phyloP scores from a whole-genome alignment of 1,140 invertebrate genomes.

The roundworm (Caenorhabditis elegans) region WBcel235 BX284603.4:5575001-5575500 shows the following conservation, averaged over 20 bases:
- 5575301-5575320: conserved; percentile 66
- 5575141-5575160: too few relatives aligned
- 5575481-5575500: too few relatives aligned
- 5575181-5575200: too few relatives aligned
- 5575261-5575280: conserved; percentile 60
- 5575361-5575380: neutral
- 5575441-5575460: too few relatives aligned
- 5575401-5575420: neutral
- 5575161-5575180: too few relatives aligned
- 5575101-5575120: too few relatives aligned
- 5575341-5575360: neutral
- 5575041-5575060: neutral
- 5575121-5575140: too few relatives aligned
- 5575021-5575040: neutral
- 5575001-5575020: neutral
- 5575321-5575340: conserved; percentile 65
- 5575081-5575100: too few relatives aligned
- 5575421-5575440: neutral
- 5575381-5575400: neutral
- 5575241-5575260: neutral
- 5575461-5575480: too few relatives aligned
- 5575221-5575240: too few relatives aligned
- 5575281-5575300: conserved; percentile 65
- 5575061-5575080: too few relatives aligned
- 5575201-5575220: too few relatives aligned